These are phyloP conservation scores for Bradypodion pumilum DNA, from an alignment of 2,797 vertebrate genomes.

Conservation along the genomic window DNA sequence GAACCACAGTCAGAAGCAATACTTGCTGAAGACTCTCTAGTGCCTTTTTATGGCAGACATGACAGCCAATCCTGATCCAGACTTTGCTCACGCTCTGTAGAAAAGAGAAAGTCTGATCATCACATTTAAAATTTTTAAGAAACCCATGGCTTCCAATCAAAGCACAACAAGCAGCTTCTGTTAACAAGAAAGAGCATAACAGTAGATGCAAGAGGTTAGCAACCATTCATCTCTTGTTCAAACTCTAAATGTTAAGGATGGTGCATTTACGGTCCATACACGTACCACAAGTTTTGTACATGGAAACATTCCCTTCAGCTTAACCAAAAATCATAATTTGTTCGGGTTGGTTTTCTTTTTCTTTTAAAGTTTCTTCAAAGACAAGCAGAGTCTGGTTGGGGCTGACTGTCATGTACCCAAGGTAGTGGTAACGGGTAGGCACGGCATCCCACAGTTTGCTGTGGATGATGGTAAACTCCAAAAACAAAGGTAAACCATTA, in stretches of 20 bases:
- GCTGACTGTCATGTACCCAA: conserved; percentile 84
- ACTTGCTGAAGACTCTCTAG: conserved; percentile 84
- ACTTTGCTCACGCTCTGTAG: conserved; percentile 86
- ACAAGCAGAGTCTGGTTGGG: conserved; percentile 83
- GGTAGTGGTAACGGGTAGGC: conserved; percentile 80
- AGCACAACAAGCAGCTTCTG: conserved; percentile 74
- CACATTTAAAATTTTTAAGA: conserved; percentile 76
- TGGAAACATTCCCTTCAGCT: conserved; percentile 67
- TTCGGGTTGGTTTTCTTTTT: conserved; percentile 32
- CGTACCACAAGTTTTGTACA: conserved; percentile 67
- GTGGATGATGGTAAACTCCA: conserved; percentile 83
- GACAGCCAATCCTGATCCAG: conserved; percentile 88
- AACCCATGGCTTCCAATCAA: conserved; percentile 76
- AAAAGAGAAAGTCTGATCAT: conserved; percentile 87
- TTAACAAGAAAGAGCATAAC: conserved; percentile 68
- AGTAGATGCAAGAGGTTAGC: conserved; percentile 61
- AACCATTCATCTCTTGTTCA: conserved; percentile 68
- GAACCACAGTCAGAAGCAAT: conserved; percentile 75
- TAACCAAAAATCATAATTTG: conserved; percentile 54
- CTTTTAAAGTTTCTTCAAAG: conserved; percentile 68
- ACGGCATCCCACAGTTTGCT: conserved; percentile 82
- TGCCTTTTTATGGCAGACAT: conserved; percentile 84
- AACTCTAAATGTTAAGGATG: conserved; percentile 62
- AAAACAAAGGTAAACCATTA: conserved; percentile 61
- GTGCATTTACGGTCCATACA: conserved; percentile 65